Base-by-base conservation (phyloP, 64 coral and sea anemone genomes). In the Stichodactyla mertensii region DNA sequence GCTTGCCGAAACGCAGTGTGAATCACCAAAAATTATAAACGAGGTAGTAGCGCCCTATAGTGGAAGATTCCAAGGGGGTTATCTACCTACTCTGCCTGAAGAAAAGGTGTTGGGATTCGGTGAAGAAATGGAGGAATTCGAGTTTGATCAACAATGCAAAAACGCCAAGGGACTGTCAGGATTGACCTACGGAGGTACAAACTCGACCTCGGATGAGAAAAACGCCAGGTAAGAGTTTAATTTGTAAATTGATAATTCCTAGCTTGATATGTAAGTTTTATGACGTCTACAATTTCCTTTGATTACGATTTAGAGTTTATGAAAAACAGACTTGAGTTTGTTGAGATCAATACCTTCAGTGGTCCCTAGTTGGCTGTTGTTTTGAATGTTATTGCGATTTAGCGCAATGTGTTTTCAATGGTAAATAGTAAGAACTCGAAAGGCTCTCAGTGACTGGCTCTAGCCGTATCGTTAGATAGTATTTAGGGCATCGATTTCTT, bases 71-170 rank as follows among this genome's bases (percentile, higher is more conserved):
- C 95, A 91, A 22, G 78, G 69, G n/a, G 67, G 92, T 77, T 97
- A 97, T 93, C 83, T 97, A n/a, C 95, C 95, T 86, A 88, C 95
- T 83, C 91, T 97, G 62, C 95, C 88, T 8, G 95, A 97, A 78
- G 95, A 97, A 71, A 97, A 97, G 86, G 95, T 92, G 55, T 86
- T 97, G 83, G 95, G 95, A 87, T 97, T 97, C 61, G 86, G 92
- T 18, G 90, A 92, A 70, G 95, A 97, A 86, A 88, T 93, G 20
- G 95, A 93, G 56, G 95, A 91, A 78, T 97, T 89, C 86, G 92
- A 90, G 77, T 90, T 83, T 77, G 95, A 97, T 64, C 95, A 95
- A 70, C 89, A 91, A 53, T 67, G 77, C 27, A 93, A 97, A 87
- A 79, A 91, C 86, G 22, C 79, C 22, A 87, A 83, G 28, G 61